A percentile compares a stretch with the other conserved stretches of the same genome.
Conservation (phyloP, 2,888 invertebrate genomes). For the Aleiodes testaceus region DNA sequence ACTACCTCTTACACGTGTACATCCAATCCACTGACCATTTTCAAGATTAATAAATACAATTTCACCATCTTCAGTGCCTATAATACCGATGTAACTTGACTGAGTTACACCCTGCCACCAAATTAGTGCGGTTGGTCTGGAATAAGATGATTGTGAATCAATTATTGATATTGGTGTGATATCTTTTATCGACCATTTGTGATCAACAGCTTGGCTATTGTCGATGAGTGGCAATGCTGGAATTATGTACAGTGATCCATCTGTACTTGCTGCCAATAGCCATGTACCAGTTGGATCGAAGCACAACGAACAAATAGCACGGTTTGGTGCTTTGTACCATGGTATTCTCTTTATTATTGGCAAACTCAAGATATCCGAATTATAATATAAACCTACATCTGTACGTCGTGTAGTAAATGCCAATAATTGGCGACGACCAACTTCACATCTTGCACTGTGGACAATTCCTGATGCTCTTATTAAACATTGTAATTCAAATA, state of each 20-base stretch:
- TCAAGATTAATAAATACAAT: constrained; percentile 82
- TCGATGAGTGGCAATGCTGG: constrained; percentile 78
- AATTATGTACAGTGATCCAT: constrained; percentile 78
- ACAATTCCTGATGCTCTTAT: constrained; percentile 65
- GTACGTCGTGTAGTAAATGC: constrained; percentile 64
- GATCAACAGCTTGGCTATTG: constrained; percentile 74
- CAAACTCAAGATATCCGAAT: constrained; percentile 55
- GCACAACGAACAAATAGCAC: constrained; percentile 75
- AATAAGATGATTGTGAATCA: constrained; percentile 64
- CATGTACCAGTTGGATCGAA: constrained; percentile 89
- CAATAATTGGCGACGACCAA: constrained; percentile 62
- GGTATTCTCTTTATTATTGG: constrained; percentile 66
- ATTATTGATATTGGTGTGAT: constrained; percentile 74
- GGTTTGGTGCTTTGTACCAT: constrained; percentile 67
- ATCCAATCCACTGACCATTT: constrained; percentile 80
- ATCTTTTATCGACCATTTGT: constrained; percentile 77
- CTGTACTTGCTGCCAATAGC: constrained; percentile 77
- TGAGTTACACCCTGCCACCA: constrained; percentile 71
- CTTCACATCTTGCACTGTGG: constrained; percentile 64
- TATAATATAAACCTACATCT: constrained; percentile 67
- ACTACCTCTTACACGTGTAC: constrained; percentile 78
- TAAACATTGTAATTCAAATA: constrained; percentile 67
- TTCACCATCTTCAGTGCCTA: constrained; percentile 75
- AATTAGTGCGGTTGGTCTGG: constrained; percentile 68
- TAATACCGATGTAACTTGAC: constrained; percentile 68